Evolutionary conservation across 2,888 invertebrate species (phyloP).

Genomic region (Drosophila kuntzei): DNA sequence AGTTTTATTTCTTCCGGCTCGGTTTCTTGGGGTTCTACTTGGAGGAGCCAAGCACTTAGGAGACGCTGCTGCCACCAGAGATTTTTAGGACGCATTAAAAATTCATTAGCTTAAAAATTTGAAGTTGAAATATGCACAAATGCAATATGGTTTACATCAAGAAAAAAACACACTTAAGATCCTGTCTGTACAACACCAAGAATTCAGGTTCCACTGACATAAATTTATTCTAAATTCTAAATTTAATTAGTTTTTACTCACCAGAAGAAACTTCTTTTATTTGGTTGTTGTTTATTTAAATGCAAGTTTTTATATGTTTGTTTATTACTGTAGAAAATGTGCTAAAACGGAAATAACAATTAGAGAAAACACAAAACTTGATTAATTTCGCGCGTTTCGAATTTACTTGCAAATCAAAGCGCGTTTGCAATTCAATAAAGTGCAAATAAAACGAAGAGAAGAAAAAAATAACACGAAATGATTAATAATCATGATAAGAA

Average conservation of each 20-base stretch:
- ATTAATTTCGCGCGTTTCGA: constrained; percentile 24
- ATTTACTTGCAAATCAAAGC: constrained; percentile 9
- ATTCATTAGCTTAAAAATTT: constrained; percentile 54
- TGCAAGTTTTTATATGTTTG: constrained; percentile 27
- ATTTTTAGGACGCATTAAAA: constrained; percentile 60
- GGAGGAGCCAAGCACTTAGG: constrained; percentile 33
- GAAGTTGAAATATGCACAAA: constrained; percentile 27
- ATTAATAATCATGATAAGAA: constrained; percentile 8
- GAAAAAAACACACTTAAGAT: background rate
- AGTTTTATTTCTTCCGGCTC: constrained; percentile 43
- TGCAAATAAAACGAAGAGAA: constrained; percentile 4
- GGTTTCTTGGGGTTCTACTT: constrained; percentile 6
- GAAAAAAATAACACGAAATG: background rate
- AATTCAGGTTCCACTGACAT: background rate
- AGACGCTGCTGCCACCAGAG: constrained; percentile 23
- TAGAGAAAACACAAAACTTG: constrained; percentile 31
- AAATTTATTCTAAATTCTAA: background rate
- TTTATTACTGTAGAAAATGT: constrained; percentile 3
- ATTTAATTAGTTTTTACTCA: constrained; percentile 8
- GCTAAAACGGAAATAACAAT: constrained; percentile 26
- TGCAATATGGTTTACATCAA: constrained; percentile 26
- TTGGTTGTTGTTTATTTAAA: constrained; percentile 13
- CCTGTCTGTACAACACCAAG: background rate
- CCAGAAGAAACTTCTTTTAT: constrained; percentile 10
- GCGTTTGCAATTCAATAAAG: constrained; percentile 12